Conservation (phyloP, 2,113 vertebrate genomes). For the Peromyscus polionotus region DNA sequence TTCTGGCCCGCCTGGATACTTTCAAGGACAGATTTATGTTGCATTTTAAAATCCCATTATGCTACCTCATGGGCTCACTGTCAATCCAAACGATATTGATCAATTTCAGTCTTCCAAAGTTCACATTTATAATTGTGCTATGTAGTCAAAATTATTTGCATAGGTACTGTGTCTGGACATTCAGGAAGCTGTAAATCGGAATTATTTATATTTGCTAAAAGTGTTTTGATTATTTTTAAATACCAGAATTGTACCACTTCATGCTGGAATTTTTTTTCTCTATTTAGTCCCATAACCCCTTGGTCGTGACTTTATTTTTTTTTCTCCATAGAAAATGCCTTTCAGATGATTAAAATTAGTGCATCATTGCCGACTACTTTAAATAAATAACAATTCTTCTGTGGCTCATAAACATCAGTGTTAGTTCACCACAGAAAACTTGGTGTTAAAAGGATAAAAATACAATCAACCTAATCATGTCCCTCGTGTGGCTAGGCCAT, state of each 20-base stretch:
- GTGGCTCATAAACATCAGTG: not conserved
- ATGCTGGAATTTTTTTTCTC: not conserved
- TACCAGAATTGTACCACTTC: not conserved
- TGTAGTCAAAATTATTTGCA: constrained; percentile 79
- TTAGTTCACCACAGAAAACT: not conserved
- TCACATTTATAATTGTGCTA: constrained; percentile 78
- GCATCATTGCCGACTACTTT: not conserved
- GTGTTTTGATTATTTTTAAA: constrained; percentile 59
- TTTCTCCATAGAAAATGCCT: not conserved
- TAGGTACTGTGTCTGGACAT: constrained; percentile 42
- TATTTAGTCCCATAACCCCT: not conserved
- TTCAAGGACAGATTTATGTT: constrained; percentile 75
- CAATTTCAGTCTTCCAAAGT: constrained; percentile 77
- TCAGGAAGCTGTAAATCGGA: constrained; percentile 62
- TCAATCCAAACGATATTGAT: constrained; percentile 75
- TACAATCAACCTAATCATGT: not conserved
- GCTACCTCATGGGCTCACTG: constrained; percentile 64
- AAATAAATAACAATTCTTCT: not conserved
- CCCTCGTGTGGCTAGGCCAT: not conserved
- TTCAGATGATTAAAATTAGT: not conserved
- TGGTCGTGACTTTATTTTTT: not conserved
- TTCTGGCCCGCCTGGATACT: constrained; percentile 14
- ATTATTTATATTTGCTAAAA: constrained; percentile 54
- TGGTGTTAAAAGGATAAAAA: not conserved
- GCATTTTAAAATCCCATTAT: constrained; percentile 78